Base-by-base conservation (phyloP, 2,113 vertebrate genomes). In the Amblyopsis rosae region DNA sequence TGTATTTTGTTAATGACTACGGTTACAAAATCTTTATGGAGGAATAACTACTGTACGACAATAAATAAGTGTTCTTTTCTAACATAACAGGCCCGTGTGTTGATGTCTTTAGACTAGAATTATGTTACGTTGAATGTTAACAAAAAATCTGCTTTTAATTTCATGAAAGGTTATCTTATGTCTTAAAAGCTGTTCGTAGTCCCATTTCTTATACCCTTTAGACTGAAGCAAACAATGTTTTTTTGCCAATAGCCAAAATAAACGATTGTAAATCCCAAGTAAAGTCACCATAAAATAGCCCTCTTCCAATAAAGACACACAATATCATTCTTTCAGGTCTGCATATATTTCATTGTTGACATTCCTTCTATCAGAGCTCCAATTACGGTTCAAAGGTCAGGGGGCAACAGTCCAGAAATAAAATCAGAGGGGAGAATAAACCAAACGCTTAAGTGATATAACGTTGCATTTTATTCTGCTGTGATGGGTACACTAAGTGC, bases 1-100 rank as follows among this genome's bases (percentile, higher is more conserved):
- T 90, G 90, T 92, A 92, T 93, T 93, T 93, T 93, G 90, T 84
- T 93, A 91, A 81, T 55, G 57, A 77, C 73, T 82, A 87, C 89
- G 87, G 90, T 90, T 89, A 92, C 80, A 63, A 70, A 67, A 86
- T 81, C 69, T 86, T 86, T 76, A 84, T 74, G 73, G 26, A 84
- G 76, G 85, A 85, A 86, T 77, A 85, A 72, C 81, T 70, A 71
- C 73, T 73, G 76, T 86, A 80, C 72, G 61, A 90, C 81, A 92
- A 90, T 90, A 91, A 89, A 87, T 65, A 90, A 83, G 77, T 86
- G 86, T 89, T 91, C 85, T 91, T 93, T 93, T 91, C 3, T 91
- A 91, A 83, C 26, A 88, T 35, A 6, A 12, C 51, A 3, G 61
- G 48, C 62, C 87, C 65, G 47, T 88, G 69, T 82, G 61, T 10